Conservation (phyloP, 2,797 vertebrate genomes). For the Heteromormyrus szaboi region DNA sequence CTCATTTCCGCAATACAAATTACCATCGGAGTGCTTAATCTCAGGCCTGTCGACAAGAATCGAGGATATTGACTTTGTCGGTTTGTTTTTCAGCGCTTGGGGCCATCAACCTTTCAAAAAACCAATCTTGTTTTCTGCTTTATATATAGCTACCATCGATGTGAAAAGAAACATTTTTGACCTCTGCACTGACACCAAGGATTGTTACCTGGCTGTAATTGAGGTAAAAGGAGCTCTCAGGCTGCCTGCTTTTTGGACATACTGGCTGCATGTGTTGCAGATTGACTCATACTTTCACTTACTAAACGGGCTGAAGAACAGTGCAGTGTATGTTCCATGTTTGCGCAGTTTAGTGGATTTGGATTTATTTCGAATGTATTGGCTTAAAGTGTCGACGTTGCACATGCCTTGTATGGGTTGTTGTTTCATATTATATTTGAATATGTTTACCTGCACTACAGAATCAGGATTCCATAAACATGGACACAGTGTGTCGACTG, state of each 20-base stretch:
- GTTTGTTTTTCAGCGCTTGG: background rate
- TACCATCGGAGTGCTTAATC: background rate
- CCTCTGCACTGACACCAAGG: slow-evolving; percentile 95
- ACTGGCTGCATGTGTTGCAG: background rate
- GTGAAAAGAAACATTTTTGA: slow-evolving; percentile 98
- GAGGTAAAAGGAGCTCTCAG: slow-evolving; percentile 65
- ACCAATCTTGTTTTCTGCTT: slow-evolving; percentile 32
- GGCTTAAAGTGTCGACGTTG: background rate
- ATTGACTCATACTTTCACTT: background rate
- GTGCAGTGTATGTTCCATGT: background rate
- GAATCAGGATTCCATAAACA: slow-evolving; percentile 97
- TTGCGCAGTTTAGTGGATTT: background rate
- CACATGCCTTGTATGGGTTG: background rate
- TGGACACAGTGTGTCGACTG: slow-evolving; percentile 92
- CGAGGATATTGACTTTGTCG: background rate
- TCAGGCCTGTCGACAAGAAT: background rate
- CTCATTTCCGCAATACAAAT: background rate
- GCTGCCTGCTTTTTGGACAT: background rate
- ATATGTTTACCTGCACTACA: slow-evolving; percentile 40
- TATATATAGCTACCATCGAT: slow-evolving; percentile 82
- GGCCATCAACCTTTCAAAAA: slow-evolving; percentile 3
- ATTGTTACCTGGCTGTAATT: slow-evolving; percentile 97
- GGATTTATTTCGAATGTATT: background rate
- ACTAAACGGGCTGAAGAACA: background rate
- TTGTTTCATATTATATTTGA: background rate